Evolutionary conservation across 2,113 vertebrate genomes (phyloP).

Genomic region (Acrocephalus arundinaceus): DNA sequence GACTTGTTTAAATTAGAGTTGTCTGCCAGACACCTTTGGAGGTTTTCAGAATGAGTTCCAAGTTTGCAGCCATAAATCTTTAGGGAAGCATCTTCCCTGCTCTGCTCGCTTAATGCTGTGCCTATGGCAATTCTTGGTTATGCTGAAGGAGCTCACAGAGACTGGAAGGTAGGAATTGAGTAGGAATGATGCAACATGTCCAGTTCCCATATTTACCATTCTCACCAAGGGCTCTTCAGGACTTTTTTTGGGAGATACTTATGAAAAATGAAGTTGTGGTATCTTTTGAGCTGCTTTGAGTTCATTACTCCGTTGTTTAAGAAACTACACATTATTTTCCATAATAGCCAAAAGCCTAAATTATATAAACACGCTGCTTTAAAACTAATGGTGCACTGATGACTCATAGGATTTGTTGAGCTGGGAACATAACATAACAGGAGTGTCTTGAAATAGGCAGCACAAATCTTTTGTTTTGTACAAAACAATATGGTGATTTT

Average conservation of each 20-base stretch:
- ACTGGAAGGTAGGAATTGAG: fast-evolving
- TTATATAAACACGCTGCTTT: neutral
- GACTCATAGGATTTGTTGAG: neutral
- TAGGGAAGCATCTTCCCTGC: neutral
- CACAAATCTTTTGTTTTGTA: neutral
- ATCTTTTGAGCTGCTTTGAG: neutral
- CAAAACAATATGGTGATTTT: conserved; percentile 34
- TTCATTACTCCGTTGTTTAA: conserved; percentile 10
- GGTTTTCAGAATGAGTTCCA: neutral
- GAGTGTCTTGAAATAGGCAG: conserved; percentile 22
- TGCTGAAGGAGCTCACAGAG: neutral
- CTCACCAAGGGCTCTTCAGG: neutral
- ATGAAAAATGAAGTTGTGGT: neutral
- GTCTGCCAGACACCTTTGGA: neutral
- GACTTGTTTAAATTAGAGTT: neutral
- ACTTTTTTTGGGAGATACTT: neutral
- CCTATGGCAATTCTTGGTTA: neutral
- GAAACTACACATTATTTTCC: conserved; percentile 47
- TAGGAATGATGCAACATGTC: neutral
- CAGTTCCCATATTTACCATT: neutral
- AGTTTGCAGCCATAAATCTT: neutral
- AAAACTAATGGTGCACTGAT: conserved; percentile 47
- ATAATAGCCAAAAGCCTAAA: conserved; percentile 9
- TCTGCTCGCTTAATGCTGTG: neutral
- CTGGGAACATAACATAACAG: neutral